These are phyloP conservation scores for Oxyruncus cristatus DNA, from an alignment of 2,113 vertebrate genomes.

Conservation along the genomic window DNA sequence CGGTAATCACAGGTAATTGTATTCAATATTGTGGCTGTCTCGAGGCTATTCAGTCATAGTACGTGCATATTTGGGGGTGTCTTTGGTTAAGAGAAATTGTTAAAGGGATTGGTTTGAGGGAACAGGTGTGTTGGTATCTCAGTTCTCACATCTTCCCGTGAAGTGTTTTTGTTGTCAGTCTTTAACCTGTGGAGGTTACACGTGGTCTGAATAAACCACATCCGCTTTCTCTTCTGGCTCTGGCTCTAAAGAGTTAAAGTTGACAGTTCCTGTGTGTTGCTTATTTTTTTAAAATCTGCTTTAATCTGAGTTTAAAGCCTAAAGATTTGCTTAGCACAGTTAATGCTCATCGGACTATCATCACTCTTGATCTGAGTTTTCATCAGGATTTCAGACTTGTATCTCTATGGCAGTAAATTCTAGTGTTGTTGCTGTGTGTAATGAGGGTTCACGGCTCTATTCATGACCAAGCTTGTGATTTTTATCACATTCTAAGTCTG, in stretches of 20 bases:
- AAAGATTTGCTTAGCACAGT: conserved; percentile 19
- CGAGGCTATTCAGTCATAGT: neutral
- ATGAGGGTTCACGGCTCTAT: neutral
- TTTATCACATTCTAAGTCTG: neutral
- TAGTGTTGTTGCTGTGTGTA: conserved; percentile 26
- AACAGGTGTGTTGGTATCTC: neutral
- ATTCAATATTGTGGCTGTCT: neutral
- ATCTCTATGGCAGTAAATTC: conserved; percentile 7
- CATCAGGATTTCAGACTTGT: neutral
- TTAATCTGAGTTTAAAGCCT: conserved; percentile 3
- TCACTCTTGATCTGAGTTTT: conserved; percentile 39
- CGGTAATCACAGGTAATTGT: neutral
- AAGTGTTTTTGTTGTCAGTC: neutral
- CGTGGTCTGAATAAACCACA: neutral
- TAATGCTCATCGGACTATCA: conserved; percentile 8
- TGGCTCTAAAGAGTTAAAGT: neutral
- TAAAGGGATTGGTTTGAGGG: neutral
- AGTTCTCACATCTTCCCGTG: neutral
- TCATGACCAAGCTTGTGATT: neutral
- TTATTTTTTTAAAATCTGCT: neutral
- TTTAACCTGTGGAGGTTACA: neutral
- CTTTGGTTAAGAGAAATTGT: neutral
- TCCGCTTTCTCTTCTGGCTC: neutral
- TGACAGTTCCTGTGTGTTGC: neutral
- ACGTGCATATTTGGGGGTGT: neutral